A percentile compares a stretch with the other conserved stretches of the same genome.
Conservation (phyloP, 35 echinoderm and acorn worm genomes). For the Apostichopus parvimensis region DNA sequence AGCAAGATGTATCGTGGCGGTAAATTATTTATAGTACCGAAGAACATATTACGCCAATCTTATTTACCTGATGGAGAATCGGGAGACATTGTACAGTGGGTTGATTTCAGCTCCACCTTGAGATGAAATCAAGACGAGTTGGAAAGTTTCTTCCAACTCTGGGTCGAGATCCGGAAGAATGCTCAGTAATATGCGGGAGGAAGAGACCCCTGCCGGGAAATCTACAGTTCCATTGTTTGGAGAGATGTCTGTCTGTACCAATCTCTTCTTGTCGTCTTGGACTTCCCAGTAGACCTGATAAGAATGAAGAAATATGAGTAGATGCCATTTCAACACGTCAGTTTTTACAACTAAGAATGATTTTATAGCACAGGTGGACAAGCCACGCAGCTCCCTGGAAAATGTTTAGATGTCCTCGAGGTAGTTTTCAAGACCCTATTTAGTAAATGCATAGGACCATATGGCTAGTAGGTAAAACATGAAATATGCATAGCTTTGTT, state of each 20-base stretch:
- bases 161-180: conserved; percentile 79
- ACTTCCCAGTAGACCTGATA: conserved; percentile 84
- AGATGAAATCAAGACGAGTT: conserved; percentile 65
- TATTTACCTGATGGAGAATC: conserved; percentile 77
- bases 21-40: not conserved
- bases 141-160: conserved; percentile 71
- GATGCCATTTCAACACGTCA: too few species aligned
- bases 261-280: conserved; percentile 22
- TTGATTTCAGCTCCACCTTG: conserved; percentile 91
- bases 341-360: too few species aligned
- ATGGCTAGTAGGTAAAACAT: too few species aligned
- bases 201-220: conserved; percentile 73
- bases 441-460: too few species aligned
- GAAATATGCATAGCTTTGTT: too few species aligned
- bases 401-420: too few species aligned
- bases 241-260: conserved; percentile 56
- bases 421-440: too few species aligned
- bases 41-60: not conserved
- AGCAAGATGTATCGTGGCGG: too few species aligned
- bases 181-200: conserved; percentile 66
- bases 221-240: conserved; percentile 73
- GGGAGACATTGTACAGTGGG: conserved; percentile 67
- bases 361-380: too few species aligned
- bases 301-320: not conserved
- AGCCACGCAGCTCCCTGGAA: too few species aligned